Evolutionary conservation across 2,113 vertebrate genomes (phyloP).

Genomic region (Archilochus colubris): DNA sequence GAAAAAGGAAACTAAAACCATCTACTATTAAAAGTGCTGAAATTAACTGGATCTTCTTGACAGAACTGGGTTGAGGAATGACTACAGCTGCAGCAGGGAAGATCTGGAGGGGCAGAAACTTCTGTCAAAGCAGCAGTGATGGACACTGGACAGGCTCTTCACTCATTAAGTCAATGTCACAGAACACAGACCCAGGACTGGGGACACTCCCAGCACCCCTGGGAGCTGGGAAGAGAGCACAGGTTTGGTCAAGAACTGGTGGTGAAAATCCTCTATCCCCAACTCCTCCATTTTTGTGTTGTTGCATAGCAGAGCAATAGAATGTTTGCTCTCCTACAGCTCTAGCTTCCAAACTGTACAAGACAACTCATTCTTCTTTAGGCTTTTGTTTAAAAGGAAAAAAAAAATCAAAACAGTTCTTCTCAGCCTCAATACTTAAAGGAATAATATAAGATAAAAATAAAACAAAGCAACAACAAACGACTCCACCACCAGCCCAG

Average conservation of each 20-base stretch:
- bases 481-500: neutral
- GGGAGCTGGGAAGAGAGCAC: neutral
- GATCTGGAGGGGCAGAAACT: neutral
- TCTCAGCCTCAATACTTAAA: neutral
- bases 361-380: neutral
- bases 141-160: rapidly evolving
- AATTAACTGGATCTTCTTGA: constrained; percentile 19
- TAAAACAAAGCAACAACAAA: constrained; percentile 10
- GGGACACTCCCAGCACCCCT: neutral
- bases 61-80: constrained; percentile 40
- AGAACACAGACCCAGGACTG: neutral
- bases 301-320: neutral
- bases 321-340: neutral
- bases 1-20: neutral
- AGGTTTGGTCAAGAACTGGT: neutral
- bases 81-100: neutral
- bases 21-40: neutral
- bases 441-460: neutral
- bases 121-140: rapidly evolving
- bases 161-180: neutral
- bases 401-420: neutral
- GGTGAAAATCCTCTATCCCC: neutral
- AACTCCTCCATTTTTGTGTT: neutral
- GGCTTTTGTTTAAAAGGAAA: neutral
- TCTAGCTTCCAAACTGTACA: neutral